Evolutionary conservation across 1,140 invertebrate genomes (phyloP), one percentile per base, ranked within the genome.

Genomic region (Drosophila teissieri): DNA sequence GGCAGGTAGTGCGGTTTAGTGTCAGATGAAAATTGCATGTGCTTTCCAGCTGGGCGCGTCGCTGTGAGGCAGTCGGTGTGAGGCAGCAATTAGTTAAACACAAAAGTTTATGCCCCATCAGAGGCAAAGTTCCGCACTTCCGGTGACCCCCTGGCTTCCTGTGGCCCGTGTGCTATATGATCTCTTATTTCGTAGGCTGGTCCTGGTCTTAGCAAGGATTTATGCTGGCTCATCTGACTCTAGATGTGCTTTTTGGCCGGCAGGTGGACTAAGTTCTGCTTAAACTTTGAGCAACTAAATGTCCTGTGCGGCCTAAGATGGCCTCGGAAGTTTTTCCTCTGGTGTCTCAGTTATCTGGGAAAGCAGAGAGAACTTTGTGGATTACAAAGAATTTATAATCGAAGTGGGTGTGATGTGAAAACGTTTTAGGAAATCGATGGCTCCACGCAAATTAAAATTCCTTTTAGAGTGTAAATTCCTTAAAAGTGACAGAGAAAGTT

Each of bases 1-100:
- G 54, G 12, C 54, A 53, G 36, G 27, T 22, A 45, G 52, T 40
- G 68, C 10, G 68, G 68, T 70, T 68, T 72, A 70, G 36, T 72
- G 52, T 70, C 69, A 51, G 48, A 73, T 56, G 73, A 44, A 80
- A 67, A 78, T 63, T 67, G 63, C 64, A 74, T 67, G 49, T 52
- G 67, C 64, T 76, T 46, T 46, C 48, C 73, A 15, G 46, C 17
- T 36, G n/a, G 15, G 34, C n/a, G 31, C 8, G 27, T 37, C 40
- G 27, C 52, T 68, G 57, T 52, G 19, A 19, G 19, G 19, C 19
- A 19, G 45, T 42, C 45, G 44, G 54, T 69, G 54, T 55, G 62
- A 65, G 78, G 60, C 63, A 78, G 81, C 82, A 84, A 84, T 84
- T 84, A 84, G 81, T 86, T 81, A 73, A 85, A 63, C 76, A 78